Conservation (phyloP, 2,113 vertebrate genomes). For the human (Homo sapiens) region DNA sequence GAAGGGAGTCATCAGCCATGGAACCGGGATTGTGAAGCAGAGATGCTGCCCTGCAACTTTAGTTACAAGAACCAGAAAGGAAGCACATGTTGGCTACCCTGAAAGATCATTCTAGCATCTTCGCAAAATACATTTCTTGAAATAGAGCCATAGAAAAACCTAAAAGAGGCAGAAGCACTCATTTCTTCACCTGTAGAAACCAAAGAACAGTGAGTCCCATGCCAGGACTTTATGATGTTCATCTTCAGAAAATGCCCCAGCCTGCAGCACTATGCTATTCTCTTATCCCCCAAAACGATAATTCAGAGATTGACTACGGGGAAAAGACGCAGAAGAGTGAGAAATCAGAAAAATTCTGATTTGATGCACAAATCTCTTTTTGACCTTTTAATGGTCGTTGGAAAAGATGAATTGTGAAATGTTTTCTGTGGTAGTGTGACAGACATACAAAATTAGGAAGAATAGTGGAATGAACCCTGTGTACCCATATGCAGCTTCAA, state of each 20-base stretch:
- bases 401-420: background rate
- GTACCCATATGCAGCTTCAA: background rate
- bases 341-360: background rate
- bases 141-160: background rate
- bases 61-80: background rate
- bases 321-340: background rate
- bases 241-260: background rate
- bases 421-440: background rate
- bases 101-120: background rate
- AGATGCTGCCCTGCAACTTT: background rate
- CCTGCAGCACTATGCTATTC: background rate
- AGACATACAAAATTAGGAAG: background rate
- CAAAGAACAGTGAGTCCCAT: background rate
- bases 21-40: background rate
- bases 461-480: background rate
- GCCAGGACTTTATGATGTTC: background rate
- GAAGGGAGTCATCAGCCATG: background rate
- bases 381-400: background rate
- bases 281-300: background rate
- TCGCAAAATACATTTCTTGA: conserved; percentile 6
- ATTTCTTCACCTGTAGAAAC: background rate
- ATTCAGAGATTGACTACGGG: background rate
- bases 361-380: background rate
- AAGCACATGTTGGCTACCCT: background rate
- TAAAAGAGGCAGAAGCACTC: background rate